phyloP scores from a whole-genome alignment of 2,888 invertebrate genomes.

The Euzetes globulus region DNA sequence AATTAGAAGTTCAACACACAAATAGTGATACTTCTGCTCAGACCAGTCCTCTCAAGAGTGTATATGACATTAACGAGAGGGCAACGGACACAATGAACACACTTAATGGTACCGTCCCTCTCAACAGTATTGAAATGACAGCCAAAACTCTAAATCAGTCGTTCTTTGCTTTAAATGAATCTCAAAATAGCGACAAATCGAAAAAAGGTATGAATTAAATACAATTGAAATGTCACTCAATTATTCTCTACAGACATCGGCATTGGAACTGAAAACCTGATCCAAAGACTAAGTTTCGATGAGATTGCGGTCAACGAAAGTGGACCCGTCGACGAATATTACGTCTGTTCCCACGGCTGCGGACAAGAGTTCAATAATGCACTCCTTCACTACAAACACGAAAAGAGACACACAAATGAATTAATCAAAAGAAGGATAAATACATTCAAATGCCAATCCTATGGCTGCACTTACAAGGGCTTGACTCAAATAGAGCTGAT shows the following conservation, averaged over 20 bases:
- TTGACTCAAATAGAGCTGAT: not conserved
- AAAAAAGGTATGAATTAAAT: no score
- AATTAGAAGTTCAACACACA: no score
- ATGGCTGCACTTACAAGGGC: not conserved
- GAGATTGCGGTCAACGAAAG: not conserved
- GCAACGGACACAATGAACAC: no score
- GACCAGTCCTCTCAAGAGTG: not conserved
- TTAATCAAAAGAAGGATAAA: not conserved
- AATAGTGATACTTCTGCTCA: not conserved
- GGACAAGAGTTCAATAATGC: not conserved
- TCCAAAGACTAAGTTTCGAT: not conserved
- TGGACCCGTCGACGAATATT: not conserved
- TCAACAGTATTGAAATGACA: no score
- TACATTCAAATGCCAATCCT: not conserved
- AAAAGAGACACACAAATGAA: not conserved
- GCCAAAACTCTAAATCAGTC: no score
- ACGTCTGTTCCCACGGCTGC: not conserved
- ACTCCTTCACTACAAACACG: conserved; percentile 7
- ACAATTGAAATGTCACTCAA: no score
- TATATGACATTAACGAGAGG: not conserved
- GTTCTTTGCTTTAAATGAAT: not conserved
- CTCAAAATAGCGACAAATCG: no score
- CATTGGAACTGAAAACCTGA: not conserved
- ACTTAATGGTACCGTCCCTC: no score
- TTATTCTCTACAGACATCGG: no score